Base-by-base conservation (phyloP, 2,888 invertebrate species). In the Cordilura impudica region DNA sequence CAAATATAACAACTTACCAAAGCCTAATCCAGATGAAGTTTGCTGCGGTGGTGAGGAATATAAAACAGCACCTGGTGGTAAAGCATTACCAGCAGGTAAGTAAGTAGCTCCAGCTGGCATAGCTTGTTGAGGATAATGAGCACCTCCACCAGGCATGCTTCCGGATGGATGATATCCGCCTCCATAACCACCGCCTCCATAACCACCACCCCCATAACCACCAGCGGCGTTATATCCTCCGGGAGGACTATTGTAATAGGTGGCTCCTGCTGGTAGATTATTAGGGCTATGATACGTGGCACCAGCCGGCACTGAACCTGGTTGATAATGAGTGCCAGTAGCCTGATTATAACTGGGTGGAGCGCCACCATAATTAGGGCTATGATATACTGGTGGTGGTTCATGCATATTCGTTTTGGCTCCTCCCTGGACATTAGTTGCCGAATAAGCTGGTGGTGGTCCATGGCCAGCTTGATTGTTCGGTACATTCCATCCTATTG, bases 401-500 rank as follows among this genome's bases (percentile, higher is more conserved):
- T 88, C 88, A 78, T 89, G 83, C 16, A 88, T 73, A 63, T 89
- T 89, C 8, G 88, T 85, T 10, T 85, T 85, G 0, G 86, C 87
- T 12, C 89, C 89, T 4, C 88, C 89, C 6, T 71, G 84, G 0
- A 87, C 84, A 83, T 88, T 88, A 0, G 86, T 82, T 7, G 88
- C 84, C 0, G 87, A 88, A 73, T 89, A 88, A 0, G 87, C 83
- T 12, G 89, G 90, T 18, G 89, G 89, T n/a, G 89, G 88, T 18
- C 89, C 89, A 45, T 66, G 60, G 12, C 45, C 51, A 3, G 23
- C 26, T 45, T 88, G 87, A 51, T 83, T 72, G 12, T 85, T 83
- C 0, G 88, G 88, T 1, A 87, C 88, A 86, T 89, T 89, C 89
- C 89, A 89, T 5, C 89, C 89, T 18, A 87, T 85, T 5, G 86